Percentiles rank a stretch among this genome's conserved stretches.
These are phyloP conservation scores for Noturus placidus DNA, from an alignment of 2,113 vertebrate genomes.

Conservation along the genomic window DNA sequence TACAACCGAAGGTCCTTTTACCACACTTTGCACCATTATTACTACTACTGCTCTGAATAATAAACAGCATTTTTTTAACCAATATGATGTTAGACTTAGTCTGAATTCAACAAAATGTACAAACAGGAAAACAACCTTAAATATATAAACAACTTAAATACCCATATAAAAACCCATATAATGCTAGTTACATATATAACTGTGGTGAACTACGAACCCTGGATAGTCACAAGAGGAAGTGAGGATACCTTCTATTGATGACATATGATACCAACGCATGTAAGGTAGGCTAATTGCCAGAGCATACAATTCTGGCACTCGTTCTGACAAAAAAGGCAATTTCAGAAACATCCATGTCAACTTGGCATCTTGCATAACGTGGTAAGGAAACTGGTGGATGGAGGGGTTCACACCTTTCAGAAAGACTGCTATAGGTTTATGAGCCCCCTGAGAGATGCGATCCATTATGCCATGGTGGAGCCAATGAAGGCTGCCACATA, in stretches of 20 bases:
- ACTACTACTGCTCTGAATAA: background rate
- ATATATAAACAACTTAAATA: background rate
- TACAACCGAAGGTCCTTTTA: background rate
- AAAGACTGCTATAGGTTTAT: background rate
- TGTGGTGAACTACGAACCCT: background rate
- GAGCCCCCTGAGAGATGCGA: background rate
- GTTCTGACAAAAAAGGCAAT: background rate
- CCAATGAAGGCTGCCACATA: background rate
- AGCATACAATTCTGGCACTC: background rate
- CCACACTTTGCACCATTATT: background rate
- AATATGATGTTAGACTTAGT: background rate
- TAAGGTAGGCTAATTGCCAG: background rate
- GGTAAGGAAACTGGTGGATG: background rate
- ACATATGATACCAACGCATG: background rate
- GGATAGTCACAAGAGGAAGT: too few relatives aligned
- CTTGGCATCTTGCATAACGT: background rate
- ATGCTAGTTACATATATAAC: background rate
- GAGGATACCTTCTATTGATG: background rate
- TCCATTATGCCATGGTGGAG: background rate
- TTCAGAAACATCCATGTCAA: background rate
- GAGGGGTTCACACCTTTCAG: background rate
- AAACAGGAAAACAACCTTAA: background rate
- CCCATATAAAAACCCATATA: background rate
- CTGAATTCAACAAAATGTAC: background rate
- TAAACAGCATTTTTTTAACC: background rate